Base-by-base conservation (phyloP, 2,888 invertebrate species). In the Athrips mouffetella region DNA sequence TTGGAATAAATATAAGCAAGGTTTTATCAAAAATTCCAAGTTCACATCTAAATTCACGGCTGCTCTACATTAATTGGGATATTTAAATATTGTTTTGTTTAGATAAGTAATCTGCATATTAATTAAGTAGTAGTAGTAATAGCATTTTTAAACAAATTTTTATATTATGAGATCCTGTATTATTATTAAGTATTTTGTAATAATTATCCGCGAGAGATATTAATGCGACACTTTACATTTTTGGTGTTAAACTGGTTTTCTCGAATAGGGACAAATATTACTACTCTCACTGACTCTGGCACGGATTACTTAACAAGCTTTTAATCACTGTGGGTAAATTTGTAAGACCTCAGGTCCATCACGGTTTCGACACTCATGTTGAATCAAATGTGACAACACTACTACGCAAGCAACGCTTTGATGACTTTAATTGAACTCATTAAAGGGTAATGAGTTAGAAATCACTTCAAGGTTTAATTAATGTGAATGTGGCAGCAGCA, bases 231-330 rank as follows among this genome's bases (percentile, higher is more conserved):
- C 37, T 37, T 21, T 37, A 18, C 18, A 37, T 37, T 37, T 27
- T 37, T 13, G 40, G 11, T 13, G 23, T 7, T 5, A 27, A 42
- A 44, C 44, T 20, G 44, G 44, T 44, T 44, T n/a, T 30, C 4
- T 11, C 44, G 30, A 41, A 25, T n/a, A 41, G 42, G 29, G 44
- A 20, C 44, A 44, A 11, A 30, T 16, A 30, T 44, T 6, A 23
- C n/a, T n/a, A n/a, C n/a, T n/a, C n/a, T n/a, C n/a, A n/a, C n/a
- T n/a, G n/a, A n/a, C n/a, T n/a, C n/a, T n/a, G n/a, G n/a, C n/a
- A n/a, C n/a, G n/a, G n/a, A n/a, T 41, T 44, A 44, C 44, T 44
- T 30, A 44, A 44, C 21, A 13, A 7, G n/a, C n/a, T 44, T 23
- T 44, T 44, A 44, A 44, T 44, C 44, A 44, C 30, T 20, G 20